Evolutionary conservation across 2,113 vertebrate species (phyloP).

Genomic region (Kryptolebias marmoratus): DNA sequence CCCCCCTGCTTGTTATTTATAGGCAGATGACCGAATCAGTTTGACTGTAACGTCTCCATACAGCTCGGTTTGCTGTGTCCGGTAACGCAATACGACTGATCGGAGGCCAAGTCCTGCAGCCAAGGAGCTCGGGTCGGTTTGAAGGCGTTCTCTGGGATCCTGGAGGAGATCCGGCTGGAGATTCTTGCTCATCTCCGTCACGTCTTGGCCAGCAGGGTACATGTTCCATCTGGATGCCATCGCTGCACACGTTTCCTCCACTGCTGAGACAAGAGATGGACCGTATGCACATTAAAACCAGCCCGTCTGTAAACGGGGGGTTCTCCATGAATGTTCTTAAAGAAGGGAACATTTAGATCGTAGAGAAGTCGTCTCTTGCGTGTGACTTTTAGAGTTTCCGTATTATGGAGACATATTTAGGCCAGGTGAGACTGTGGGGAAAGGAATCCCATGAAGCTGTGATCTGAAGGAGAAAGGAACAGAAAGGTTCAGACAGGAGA

Average conservation of each 20-base stretch:
- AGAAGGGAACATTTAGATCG: neutral
- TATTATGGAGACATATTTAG: slow-evolving; percentile 3
- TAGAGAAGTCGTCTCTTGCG: neutral
- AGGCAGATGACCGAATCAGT: slow-evolving; percentile 60
- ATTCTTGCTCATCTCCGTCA: slow-evolving; percentile 8
- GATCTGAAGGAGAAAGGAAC: slow-evolving; percentile 13
- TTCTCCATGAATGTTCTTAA: neutral
- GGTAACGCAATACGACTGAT: slow-evolving; percentile 54
- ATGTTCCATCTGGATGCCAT: slow-evolving; percentile 53
- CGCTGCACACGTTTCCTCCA: slow-evolving; percentile 39
- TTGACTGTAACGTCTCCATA: slow-evolving; percentile 34
- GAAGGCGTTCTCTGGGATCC: slow-evolving; percentile 36
- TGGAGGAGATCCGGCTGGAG: neutral
- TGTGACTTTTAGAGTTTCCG: slow-evolving; percentile 2
- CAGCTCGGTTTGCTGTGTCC: slow-evolving; percentile 32
- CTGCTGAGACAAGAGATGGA: slow-evolving; percentile 28
- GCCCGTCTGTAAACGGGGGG: too few species aligned
- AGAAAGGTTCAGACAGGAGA: neutral
- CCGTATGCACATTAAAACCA: too few species aligned
- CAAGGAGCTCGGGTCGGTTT: slow-evolving; percentile 10
- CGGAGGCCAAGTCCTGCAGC: slow-evolving; percentile 41
- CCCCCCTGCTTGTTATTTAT: slow-evolving; percentile 68
- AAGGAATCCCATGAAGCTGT: neutral
- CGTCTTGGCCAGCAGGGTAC: slow-evolving; percentile 23
- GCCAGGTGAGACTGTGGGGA: slow-evolving; percentile 19